Percentiles rank a stretch among this genome's conserved stretches.
These are phyloP conservation scores for Drosophila acutilabella DNA, from an alignment of 2,888 invertebrate genomes.

Conservation along the genomic window DNA sequence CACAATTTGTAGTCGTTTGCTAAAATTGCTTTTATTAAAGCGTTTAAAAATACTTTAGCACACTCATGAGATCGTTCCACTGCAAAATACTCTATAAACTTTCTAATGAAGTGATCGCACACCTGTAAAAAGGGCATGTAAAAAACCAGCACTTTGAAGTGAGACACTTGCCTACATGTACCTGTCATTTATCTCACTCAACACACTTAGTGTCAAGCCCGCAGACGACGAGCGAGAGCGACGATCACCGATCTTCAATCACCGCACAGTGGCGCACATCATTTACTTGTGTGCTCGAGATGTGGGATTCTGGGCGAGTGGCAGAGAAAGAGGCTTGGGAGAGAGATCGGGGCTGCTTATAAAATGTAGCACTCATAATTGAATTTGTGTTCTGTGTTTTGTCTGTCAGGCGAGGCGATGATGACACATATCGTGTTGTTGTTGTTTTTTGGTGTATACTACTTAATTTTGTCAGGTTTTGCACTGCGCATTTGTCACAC, in stretches of 20 bases:
- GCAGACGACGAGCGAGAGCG: slow-evolving; percentile 8
- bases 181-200: slow-evolving; percentile 61
- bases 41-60: background rate
- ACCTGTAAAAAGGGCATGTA: slow-evolving; percentile 18
- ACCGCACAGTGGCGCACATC: slow-evolving; percentile 23
- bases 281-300: slow-evolving; percentile 12
- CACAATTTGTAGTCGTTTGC: too few species aligned
- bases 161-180: slow-evolving; percentile 41
- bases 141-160: slow-evolving; percentile 26
- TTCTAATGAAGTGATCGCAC: slow-evolving; percentile 37
- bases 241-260: slow-evolving; percentile 17
- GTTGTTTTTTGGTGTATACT: slow-evolving; percentile 6
- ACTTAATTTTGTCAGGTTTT: slow-evolving; percentile 53
- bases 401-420: slow-evolving; percentile 31
- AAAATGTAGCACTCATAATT: slow-evolving; percentile 63
- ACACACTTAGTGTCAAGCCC: slow-evolving; percentile 53
- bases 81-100: slow-evolving; percentile 11
- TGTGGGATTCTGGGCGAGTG: slow-evolving; percentile 7
- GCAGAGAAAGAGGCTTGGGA: background rate
- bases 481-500: slow-evolving; percentile 66
- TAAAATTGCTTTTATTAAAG: too few species aligned
- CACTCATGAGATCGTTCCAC: background rate
- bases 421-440: slow-evolving; percentile 40
- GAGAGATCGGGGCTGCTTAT: slow-evolving; percentile 19
- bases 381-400: slow-evolving; percentile 59